phyloP scores from a whole-genome alignment of 2,797 vertebrate genomes.

The Phoxinus dragarum region DNA sequence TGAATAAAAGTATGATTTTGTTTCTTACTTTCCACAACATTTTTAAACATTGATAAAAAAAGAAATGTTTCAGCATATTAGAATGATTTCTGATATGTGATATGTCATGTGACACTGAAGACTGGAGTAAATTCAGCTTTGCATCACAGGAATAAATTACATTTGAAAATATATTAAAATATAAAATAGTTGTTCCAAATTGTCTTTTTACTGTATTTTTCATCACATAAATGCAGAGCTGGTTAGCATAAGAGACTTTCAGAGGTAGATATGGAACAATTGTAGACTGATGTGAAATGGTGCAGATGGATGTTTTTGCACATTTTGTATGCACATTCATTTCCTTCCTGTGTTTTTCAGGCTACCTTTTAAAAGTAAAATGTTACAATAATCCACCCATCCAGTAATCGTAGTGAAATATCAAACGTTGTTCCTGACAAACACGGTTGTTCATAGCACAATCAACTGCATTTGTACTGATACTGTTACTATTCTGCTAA shows the following conservation, averaged over 20 bases:
- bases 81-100: too few relatives aligned
- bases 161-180: background rate
- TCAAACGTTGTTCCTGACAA: background rate
- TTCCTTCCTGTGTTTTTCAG: background rate
- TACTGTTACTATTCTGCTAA: conserved; percentile 26
- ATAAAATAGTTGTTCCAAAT: background rate
- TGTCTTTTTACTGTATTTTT: background rate
- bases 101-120: background rate
- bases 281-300: background rate
- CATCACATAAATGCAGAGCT: background rate
- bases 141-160: background rate
- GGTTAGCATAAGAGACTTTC: background rate
- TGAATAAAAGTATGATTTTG: too few relatives aligned
- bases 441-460: conserved; percentile 11
- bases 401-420: background rate
- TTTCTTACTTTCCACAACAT: background rate
- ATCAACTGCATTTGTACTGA: background rate
- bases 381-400: background rate
- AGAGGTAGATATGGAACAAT: background rate
- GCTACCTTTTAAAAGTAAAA: background rate
- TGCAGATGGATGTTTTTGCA: background rate
- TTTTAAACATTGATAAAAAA: background rate
- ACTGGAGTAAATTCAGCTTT: background rate
- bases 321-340: background rate
- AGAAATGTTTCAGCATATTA: background rate